phyloP scores from a whole-genome alignment of 1,140 invertebrate species.

The Ditylenchus dipsaci region DNA sequence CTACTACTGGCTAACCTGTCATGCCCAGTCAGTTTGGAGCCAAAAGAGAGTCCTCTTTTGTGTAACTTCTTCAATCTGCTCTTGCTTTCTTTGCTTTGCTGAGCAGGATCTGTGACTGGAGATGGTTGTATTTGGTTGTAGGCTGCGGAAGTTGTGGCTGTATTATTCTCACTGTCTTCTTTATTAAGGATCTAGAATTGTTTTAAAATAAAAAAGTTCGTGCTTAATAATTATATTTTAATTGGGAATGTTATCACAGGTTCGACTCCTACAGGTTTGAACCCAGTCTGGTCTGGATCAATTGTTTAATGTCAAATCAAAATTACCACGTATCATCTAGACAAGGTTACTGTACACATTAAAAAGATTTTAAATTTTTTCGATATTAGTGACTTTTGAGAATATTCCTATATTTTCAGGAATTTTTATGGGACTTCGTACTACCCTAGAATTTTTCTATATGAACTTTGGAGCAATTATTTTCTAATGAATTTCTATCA shows the following conservation, averaged over 20 bases:
- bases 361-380: too few relatives aligned
- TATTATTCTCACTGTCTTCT: neutral
- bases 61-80: slow-evolving; percentile 66
- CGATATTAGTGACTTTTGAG: too few relatives aligned
- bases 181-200: neutral
- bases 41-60: slow-evolving; percentile 60
- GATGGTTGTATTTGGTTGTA: neutral
- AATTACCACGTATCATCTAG: too few relatives aligned
- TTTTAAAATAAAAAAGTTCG: neutral
- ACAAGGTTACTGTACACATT: too few relatives aligned
- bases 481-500: too few relatives aligned
- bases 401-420: too few relatives aligned
- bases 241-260: neutral
- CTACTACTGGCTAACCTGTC: slow-evolving; percentile 1
- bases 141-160: neutral
- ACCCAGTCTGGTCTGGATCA: too few relatives aligned
- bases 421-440: too few relatives aligned
- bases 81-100: slow-evolving; percentile 57
- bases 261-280: too few relatives aligned
- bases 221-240: neutral
- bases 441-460: too few relatives aligned
- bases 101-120: neutral
- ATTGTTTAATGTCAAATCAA: too few relatives aligned
- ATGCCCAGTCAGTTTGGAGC: slow-evolving; percentile 27
- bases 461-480: too few relatives aligned